Evolutionary conservation across 1,140 invertebrate species (phyloP), one percentile per base, ranked within the genome.

Genomic region (Pseudomyrmex gracilis): DNA sequence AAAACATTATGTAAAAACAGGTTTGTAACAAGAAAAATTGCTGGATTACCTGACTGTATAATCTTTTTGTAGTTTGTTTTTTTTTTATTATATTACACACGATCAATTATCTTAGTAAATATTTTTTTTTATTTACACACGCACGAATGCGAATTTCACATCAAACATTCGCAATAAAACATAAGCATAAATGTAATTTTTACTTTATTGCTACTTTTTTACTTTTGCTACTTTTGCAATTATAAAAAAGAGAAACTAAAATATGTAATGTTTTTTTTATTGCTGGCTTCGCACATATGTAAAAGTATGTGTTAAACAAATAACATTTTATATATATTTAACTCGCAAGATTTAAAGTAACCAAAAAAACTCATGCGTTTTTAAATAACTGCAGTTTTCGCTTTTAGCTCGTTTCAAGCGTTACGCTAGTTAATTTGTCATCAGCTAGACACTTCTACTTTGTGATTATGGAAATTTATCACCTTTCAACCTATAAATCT

Each of bases 391-490:
- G 4, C 2, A 10, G 24, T 70, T 68, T 24, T 34, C 34, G 34
- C 1, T 80, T 58, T 34, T 47, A 34, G 12, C 9, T 58, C 8
- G n/a, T 24, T 34, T 53, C 45, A 20, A 7, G 34, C 34, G 43
- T 2, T 2, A 22, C 17, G 15, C 20, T 70, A 80, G 58, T 80
- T 58, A 70, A 80, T 49, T 70, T 58, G 53, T 80, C 66, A 47
- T 49, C 76, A 2, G 20, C 10, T 13, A 17, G 10, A 20, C 34
- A 17, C 12, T 0, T 66, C 17, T 64, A 43, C 47, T 76, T 70
- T 24, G 13, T 17, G 24, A 9, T 17, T 78, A 47, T n/a, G 24
- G 22, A 5, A 22, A 58, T 78, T 70, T 58, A 51, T 70, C 20
- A 13, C 2, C 3, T 45, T 12, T 15, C 15, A 0, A 1, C 22